These are phyloP conservation scores for Oasisia sp. DNA, from an alignment of 2,888 invertebrate genomes.

Conservation along the genomic window DNA sequence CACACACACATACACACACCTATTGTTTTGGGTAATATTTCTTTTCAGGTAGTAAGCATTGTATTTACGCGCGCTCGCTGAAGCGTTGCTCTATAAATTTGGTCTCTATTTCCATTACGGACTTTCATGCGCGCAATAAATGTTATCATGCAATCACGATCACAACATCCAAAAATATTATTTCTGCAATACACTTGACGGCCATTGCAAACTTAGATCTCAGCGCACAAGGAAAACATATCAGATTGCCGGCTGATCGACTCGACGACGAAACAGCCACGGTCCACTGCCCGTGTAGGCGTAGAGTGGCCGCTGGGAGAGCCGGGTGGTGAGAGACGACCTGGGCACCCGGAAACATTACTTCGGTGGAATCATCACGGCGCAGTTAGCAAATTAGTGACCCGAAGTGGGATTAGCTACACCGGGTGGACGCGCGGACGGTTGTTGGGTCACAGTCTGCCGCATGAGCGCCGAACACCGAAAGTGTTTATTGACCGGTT, in stretches of 20 bases:
- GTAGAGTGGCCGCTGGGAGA: not conserved
- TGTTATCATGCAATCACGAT: not conserved
- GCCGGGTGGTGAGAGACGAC: not conserved
- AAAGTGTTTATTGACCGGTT: not conserved
- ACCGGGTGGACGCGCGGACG: not conserved
- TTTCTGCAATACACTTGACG: not conserved
- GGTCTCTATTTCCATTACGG: not conserved
- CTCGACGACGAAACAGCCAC: not conserved
- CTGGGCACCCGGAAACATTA: not conserved
- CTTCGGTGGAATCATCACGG: not conserved
- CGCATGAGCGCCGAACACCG: not conserved
- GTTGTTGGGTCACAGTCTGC: not conserved
- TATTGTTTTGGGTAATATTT: no score
- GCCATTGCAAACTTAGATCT: not conserved
- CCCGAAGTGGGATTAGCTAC: not conserved
- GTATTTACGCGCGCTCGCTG: not conserved
- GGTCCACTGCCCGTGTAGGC: not conserved
- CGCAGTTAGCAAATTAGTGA: constrained; percentile 5
- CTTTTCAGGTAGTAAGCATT: not conserved
- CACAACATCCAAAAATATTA: not conserved
- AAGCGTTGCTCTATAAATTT: not conserved
- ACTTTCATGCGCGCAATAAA: not conserved
- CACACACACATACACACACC: no score
- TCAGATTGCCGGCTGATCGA: not conserved
- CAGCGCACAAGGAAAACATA: not conserved